A percentile compares a stretch with the other conserved stretches of the same genome.
Conservation (phyloP, 2,113 vertebrate genomes). For the Pseudopodoces humilis region DNA sequence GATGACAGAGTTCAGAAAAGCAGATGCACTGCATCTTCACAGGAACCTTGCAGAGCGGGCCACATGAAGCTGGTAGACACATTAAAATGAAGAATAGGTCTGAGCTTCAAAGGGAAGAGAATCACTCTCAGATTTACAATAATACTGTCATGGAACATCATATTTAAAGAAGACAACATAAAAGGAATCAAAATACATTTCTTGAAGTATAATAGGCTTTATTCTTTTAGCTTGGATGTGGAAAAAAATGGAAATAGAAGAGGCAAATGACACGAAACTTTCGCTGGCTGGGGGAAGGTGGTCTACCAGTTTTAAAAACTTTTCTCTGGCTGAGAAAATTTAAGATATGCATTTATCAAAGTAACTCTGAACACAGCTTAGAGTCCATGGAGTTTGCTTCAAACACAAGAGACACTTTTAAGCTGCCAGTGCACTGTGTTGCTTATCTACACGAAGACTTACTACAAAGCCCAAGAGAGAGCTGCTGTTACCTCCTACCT, state of each 20-base stretch:
- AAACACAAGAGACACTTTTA: conserved; percentile 50
- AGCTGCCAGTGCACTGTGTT: conserved; percentile 9
- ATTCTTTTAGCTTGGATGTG: conserved; percentile 2
- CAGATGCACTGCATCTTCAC: conserved; percentile 28
- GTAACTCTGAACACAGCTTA: conserved; percentile 35
- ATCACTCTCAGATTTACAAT: conserved; percentile 33
- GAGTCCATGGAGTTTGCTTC: conserved; percentile 48
- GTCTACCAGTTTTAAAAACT: conserved; percentile 30
- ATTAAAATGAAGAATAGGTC: conserved; percentile 56
- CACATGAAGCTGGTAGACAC: neutral
- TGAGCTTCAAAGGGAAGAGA: conserved; percentile 50
- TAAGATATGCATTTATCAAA: conserved; percentile 60
- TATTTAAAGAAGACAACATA: conserved; percentile 37
- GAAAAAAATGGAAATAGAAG: neutral
- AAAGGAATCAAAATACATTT: conserved; percentile 53
- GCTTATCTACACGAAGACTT: conserved; percentile 43
- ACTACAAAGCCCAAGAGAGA: conserved; percentile 61
- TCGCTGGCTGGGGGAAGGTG: conserved; percentile 1
- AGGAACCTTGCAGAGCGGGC: conserved; percentile 10
- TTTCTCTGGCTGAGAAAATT: conserved; percentile 43
- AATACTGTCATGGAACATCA: conserved; percentile 35
- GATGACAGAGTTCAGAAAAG: conserved; percentile 31
- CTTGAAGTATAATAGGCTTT: conserved; percentile 48
- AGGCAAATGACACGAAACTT: neutral
- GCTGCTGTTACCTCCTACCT: conserved; percentile 13